Evolutionary conservation across 2,888 invertebrate species (phyloP).

Genomic region (Hyposoter didymator): DNA sequence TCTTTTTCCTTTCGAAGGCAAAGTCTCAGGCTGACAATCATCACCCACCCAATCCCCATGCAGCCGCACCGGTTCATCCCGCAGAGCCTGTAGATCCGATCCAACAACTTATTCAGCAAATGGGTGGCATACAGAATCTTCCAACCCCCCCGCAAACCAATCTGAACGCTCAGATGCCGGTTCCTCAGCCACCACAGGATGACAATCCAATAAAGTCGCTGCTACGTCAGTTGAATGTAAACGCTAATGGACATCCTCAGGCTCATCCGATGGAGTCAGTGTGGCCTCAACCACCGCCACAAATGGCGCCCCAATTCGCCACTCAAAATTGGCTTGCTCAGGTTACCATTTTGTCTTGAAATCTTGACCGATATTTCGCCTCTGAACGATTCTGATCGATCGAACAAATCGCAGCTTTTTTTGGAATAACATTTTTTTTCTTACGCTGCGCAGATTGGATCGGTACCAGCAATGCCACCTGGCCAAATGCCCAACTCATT

Average conservation of each 20-base stretch:
- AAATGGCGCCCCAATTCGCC: constrained; percentile 79
- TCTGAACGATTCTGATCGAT: neutral
- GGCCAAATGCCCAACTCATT: constrained; percentile 81
- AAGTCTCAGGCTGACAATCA: constrained; percentile 79
- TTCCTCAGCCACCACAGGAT: constrained; percentile 76
- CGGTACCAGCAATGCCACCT: constrained; percentile 80
- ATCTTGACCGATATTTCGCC: neutral
- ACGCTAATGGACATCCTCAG: constrained; percentile 78
- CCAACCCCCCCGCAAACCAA: constrained; percentile 80
- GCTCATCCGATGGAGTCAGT: constrained; percentile 79
- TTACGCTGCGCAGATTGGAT: constrained; percentile 76
- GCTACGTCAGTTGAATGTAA: constrained; percentile 84
- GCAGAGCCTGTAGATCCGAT: constrained; percentile 84
- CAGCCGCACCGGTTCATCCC: constrained; percentile 72
- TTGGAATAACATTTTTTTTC: neutral
- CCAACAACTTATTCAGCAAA: constrained; percentile 85
- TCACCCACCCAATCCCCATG: constrained; percentile 76
- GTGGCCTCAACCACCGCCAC: constrained; percentile 82
- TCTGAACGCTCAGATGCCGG: constrained; percentile 72
- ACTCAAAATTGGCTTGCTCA: constrained; percentile 82
- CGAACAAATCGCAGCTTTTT: neutral
- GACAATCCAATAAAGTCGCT: constrained; percentile 85
- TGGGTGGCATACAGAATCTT: constrained; percentile 84
- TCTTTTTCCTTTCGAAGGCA: constrained; percentile 64
- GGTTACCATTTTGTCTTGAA: constrained; percentile 71